Evolutionary conservation across 2,888 invertebrate species (phyloP), one percentile per base, ranked within the genome.

Genomic region (Euplexia lucipara): DNA sequence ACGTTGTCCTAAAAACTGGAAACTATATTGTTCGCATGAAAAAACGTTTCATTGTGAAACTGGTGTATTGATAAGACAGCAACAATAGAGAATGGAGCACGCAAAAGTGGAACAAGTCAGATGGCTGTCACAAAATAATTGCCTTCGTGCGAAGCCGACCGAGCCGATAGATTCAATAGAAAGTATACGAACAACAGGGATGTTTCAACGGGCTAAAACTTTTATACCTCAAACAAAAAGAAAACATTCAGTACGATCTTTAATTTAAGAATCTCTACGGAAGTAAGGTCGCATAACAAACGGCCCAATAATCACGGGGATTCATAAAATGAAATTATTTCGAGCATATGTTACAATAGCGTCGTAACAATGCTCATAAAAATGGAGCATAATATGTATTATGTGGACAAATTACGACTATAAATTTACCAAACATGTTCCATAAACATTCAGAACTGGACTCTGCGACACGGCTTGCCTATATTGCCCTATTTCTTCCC

Each of bases 361-460:
- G 56, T 78, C 79, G 80, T 85, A 84, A 86, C 83, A 84, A 83
- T 81, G 78, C 84, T 81, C 83, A 83, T 88, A 86, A 88, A 89
- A 87, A 83, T 85, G 71, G 86, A 86, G 86, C 81, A 84, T 81
- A n/a, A n/a, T n/a, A 79, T 71, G 73, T 83, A 83, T 75, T 83
- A 87, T 83, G 79, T 83, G 85, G 78, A 84, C 85, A 87, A 86
- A 88, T 88, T 84, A 88, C 83, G 75, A 79, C 82, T 70, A 90
- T 90, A 89, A 88, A 90, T 90, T 88, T 71, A 81, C 81, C 85
- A 83, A 85, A 81, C 83, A 85, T 84, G 81, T 69, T 78, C 81
- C 84, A 89, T 91, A 89, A 88, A 87, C 81, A 83, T 73, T 75
- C 79, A 76, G 75, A 73, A 77, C 81, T 83, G 86, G 83, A 85